Conservation (phyloP, 2,113 vertebrate genomes). For the Myanophis thanlyinensis region DNA sequence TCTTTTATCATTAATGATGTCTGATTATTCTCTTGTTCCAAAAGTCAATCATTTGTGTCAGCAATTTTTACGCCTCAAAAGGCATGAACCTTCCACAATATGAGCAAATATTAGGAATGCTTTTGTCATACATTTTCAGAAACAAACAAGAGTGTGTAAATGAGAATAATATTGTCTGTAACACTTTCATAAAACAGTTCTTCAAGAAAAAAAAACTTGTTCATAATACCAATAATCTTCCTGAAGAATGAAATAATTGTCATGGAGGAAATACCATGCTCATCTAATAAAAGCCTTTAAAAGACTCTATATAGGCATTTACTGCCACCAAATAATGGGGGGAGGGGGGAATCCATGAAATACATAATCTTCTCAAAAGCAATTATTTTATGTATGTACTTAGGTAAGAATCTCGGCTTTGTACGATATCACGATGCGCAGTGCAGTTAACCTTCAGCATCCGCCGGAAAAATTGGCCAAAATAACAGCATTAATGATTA, state of each 20-base stretch:
- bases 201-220: neutral
- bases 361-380: neutral
- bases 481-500: neutral
- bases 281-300: neutral
- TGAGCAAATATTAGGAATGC: neutral
- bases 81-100: neutral
- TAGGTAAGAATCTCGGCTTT: neutral
- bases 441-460: neutral
- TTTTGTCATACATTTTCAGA: slow-evolving; percentile 6
- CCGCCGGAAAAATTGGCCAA: neutral
- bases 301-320: slow-evolving; percentile 17
- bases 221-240: neutral
- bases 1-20: neutral
- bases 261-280: neutral
- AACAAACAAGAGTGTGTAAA: neutral
- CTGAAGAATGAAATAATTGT: neutral
- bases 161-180: neutral
- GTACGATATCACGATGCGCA: neutral
- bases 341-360: no score
- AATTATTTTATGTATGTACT: slow-evolving; percentile 29
- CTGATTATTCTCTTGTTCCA: neutral
- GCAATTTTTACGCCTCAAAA: neutral
- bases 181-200: neutral
- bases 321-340: slow-evolving; percentile 14
- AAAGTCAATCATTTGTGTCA: neutral